Evolutionary conservation across 53 echinoderm and acorn worm species (phyloP).

Genomic region (Mesocentrotus franciscanus): DNA sequence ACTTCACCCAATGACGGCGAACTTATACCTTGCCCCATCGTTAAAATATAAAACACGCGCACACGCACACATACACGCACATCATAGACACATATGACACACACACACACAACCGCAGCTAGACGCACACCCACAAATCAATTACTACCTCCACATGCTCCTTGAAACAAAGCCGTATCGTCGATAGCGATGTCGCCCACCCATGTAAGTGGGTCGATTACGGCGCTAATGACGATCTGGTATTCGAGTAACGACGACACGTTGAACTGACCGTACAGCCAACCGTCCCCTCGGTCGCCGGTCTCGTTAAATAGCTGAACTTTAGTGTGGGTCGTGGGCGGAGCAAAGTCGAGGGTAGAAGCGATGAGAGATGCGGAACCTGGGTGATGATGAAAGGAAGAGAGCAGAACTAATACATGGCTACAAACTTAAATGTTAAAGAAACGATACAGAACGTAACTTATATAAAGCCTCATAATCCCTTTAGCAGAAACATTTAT

Average conservation of each 20-base stretch:
- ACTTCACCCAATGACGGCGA: too few relatives aligned
- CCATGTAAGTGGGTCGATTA: constrained; percentile 21
- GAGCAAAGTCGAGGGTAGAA: constrained; percentile 50
- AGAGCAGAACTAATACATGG: neutral
- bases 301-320: constrained; percentile 54
- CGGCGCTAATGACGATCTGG: constrained; percentile 42
- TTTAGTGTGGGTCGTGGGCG: constrained; percentile 10
- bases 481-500: too few relatives aligned
- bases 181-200: constrained; percentile 54
- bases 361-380: constrained; percentile 28
- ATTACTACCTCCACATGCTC: constrained; percentile 61
- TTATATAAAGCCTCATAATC: too few relatives aligned
- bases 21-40: too few relatives aligned
- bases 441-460: too few relatives aligned
- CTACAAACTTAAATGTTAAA: neutral
- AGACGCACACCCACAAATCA: neutral
- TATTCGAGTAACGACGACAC: constrained; percentile 28
- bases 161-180: constrained; percentile 52
- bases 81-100: too few relatives aligned
- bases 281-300: constrained; percentile 59
- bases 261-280: constrained; percentile 68
- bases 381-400: neutral
- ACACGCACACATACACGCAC: too few relatives aligned
- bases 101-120: too few relatives aligned
- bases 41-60: too few relatives aligned